phyloP scores from a whole-genome alignment of 2,113 vertebrate species.

The Gambusia holbrooki region DNA sequence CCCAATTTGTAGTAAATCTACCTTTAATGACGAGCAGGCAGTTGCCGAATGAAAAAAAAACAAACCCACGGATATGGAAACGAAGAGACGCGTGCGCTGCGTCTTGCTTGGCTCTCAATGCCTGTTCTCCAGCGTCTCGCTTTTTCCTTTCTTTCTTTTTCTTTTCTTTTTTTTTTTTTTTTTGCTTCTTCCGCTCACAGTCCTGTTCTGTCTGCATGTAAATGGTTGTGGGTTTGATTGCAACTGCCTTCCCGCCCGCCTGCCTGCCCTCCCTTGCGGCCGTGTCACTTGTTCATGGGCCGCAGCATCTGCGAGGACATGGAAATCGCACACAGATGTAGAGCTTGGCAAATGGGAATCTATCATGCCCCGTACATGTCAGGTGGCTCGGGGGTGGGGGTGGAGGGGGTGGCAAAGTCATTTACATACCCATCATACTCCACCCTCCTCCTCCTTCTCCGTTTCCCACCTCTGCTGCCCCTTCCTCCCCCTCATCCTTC shows the following conservation, averaged over 20 bases:
- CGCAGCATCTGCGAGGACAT: conserved; percentile 65
- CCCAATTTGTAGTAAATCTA: conserved; percentile 97
- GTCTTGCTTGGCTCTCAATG: conserved; percentile 14
- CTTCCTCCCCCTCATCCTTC: conserved; percentile 51
- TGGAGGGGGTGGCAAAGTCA: conserved; percentile 62
- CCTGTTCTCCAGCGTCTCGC: conserved; percentile 19
- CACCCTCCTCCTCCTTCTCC: conserved; percentile 15
- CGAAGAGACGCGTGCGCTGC: conserved; percentile 71
- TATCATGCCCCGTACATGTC: conserved; percentile 80
- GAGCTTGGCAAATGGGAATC: conserved; percentile 76
- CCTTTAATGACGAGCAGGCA: conserved; percentile 89
- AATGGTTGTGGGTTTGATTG: conserved; percentile 83
- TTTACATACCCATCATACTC: conserved; percentile 75
- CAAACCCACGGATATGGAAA: conserved; percentile 84
- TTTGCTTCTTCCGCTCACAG: conserved; percentile 12
- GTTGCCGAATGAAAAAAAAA: conserved; percentile 84
- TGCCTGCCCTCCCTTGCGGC: conserved; percentile 52
- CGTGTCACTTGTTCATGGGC: conserved; percentile 50
- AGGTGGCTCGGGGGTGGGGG: conserved; percentile 63
- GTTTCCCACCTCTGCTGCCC: conserved; percentile 23
- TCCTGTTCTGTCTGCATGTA: conserved; percentile 50
- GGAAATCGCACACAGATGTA: conserved; percentile 51
- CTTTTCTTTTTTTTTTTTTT: conserved; percentile 12
- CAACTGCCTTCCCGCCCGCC: conserved; percentile 75
- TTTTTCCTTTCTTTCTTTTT: not conserved